Evolutionary conservation across 2,113 vertebrate genomes (phyloP), one percentile per base, ranked within the genome.

Genomic region (Archilochus colubris): DNA sequence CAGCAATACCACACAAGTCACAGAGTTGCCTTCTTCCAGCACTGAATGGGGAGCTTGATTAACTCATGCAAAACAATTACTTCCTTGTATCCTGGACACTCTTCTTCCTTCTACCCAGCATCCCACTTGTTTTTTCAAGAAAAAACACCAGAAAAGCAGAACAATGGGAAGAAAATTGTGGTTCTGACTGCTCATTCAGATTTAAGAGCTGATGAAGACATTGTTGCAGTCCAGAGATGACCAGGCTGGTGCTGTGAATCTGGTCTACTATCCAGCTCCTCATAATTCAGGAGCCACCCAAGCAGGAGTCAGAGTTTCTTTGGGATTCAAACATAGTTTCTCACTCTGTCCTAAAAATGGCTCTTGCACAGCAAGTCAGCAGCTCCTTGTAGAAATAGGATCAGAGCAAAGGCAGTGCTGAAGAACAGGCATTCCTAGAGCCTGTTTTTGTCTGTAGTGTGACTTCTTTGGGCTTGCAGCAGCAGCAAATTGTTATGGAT

Each of bases 21-120:
- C 53, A 70, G 84, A 48, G 33, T 20, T 85, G 33, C 38, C 55
- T 93, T 94, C 82, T 91, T 86, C 72, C 73, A 91, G 25, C 43
- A 82, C 38, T 86, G 86, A 96, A 89, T 36, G 57, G 51, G 31
- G 18, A 94, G 16, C 75, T 93, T 91, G 64, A 78, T 53, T 68
- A 72, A 28, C 53, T 61, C 55, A 27, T 7, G 7, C 22, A 50
- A 89, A 88, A 83, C 68, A 94, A 55, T 0, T 0, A 10, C 24
- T 62, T 81, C 48, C 61, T 82, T 82, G 44, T 83, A 25, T 25
- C 3, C 4, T 86, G 48, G 13, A 69, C 59, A 64, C 25, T 85
- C 61, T 77, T 80, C 62, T 69, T 28, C 70, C 43, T 82, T 61
- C 53, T 30, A 22, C 50, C 25, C 36, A 48, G 66, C n/a, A 68